Evolutionary conservation across 2,797 vertebrate genomes (phyloP).

Genomic region (Pseudochirops cupreus): DNA sequence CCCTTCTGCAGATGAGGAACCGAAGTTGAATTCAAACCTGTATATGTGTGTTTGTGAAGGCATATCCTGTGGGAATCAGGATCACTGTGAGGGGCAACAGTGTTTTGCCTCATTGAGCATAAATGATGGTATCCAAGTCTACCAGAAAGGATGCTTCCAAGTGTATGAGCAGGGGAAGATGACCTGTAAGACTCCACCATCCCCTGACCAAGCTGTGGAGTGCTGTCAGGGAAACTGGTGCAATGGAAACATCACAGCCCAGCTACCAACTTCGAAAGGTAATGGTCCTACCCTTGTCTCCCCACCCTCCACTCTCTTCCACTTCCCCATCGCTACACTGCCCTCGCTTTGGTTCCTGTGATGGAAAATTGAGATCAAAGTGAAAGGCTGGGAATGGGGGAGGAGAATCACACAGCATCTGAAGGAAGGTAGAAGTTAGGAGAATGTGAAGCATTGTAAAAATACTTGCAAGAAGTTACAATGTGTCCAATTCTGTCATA

Average conservation of each 20-base stretch:
- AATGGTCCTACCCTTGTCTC: neutral
- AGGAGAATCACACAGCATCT: slow-evolving; percentile 29
- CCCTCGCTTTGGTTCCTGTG: accelerated
- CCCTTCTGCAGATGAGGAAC: slow-evolving; percentile 86
- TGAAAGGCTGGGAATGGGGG: neutral
- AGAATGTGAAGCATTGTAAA: neutral
- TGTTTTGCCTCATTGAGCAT: slow-evolving; percentile 95
- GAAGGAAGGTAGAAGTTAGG: neutral
- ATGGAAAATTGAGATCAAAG: accelerated
- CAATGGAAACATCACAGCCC: slow-evolving; percentile 95
- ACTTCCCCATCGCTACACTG: slow-evolving; percentile 20
- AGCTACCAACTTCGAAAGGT: slow-evolving; percentile 91
- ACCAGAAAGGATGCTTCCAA: slow-evolving; percentile 98
- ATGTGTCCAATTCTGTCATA: neutral
- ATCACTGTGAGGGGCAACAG: slow-evolving; percentile 94
- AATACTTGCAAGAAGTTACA: neutral
- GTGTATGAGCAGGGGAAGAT: slow-evolving; percentile 95
- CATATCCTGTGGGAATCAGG: slow-evolving; percentile 90
- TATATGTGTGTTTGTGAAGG: slow-evolving; percentile 96
- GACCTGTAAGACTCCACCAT: slow-evolving; percentile 96
- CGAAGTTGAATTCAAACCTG: slow-evolving; percentile 85
- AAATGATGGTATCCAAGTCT: slow-evolving; percentile 89
- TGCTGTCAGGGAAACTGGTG: slow-evolving; percentile 97
- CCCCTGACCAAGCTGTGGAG: slow-evolving; percentile 95
- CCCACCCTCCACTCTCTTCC: neutral